Conservation (phyloP, 1,140 invertebrate genomes). For the Eupeodes corollae region DNA sequence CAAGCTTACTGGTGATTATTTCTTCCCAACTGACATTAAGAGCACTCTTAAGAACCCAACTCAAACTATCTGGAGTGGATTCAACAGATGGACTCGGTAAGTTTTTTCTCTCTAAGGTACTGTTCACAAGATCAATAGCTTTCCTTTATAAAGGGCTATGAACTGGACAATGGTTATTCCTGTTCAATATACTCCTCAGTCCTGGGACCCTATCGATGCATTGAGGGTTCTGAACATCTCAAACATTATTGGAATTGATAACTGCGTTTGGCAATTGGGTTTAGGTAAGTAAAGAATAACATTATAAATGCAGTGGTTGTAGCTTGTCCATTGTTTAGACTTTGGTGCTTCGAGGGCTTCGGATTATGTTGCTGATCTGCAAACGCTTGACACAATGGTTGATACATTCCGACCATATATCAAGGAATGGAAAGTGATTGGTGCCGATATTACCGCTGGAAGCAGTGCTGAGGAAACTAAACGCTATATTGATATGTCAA, state of each 20-base stretch:
- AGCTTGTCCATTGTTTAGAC: conserved; percentile 10
- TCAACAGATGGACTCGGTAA: conserved; percentile 33
- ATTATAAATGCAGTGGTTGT: background rate
- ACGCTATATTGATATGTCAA: conserved; percentile 28
- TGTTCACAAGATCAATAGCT: background rate
- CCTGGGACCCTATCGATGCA: conserved; percentile 33
- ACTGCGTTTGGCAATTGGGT: conserved; percentile 34
- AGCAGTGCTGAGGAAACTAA: conserved; percentile 27
- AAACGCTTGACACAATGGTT: conserved; percentile 28
- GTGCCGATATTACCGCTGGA: conserved; percentile 29
- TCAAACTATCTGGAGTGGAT: conserved; percentile 33
- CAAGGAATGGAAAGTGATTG: conserved; percentile 28
- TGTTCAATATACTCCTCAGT: conserved; percentile 26
- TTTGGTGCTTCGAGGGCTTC: conserved; percentile 24
- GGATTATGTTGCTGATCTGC: conserved; percentile 28
- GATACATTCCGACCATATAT: conserved; percentile 26
- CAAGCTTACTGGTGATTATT: conserved; percentile 27
- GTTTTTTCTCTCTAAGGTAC: background rate
- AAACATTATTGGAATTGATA: conserved; percentile 28
- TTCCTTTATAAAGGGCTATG: conserved; percentile 9
- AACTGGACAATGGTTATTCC: conserved; percentile 36
- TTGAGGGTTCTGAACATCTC: conserved; percentile 32
- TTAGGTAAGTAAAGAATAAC: conserved; percentile 5
- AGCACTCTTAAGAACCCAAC: conserved; percentile 25
- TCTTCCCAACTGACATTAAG: conserved; percentile 22